Evolutionary conservation across 1,140 invertebrate genomes (phyloP).

Genomic region (Stenopsyche tienmushanensis): DNA sequence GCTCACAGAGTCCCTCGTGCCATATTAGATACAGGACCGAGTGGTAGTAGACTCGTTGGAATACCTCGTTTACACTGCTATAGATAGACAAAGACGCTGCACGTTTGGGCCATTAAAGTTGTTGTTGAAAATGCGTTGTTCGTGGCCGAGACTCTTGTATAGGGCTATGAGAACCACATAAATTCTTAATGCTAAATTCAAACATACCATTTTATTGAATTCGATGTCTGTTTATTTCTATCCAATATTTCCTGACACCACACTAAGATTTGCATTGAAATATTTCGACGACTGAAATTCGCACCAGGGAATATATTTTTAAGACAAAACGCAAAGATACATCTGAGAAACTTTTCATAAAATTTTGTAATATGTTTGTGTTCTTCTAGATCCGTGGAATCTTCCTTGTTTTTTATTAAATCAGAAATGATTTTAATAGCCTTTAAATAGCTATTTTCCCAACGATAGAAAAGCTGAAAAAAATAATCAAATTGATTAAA

Average conservation of each 20-base stretch:
- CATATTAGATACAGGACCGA: no score
- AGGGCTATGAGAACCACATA: no score
- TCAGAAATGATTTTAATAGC: background rate
- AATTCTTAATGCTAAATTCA: no score
- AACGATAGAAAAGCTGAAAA: slow-evolving; percentile 31
- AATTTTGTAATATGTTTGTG: slow-evolving; percentile 40
- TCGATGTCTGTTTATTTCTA: background rate
- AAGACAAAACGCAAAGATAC: slow-evolving; percentile 58
- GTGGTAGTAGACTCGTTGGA: no score
- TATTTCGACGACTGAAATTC: slow-evolving; percentile 68
- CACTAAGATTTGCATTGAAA: slow-evolving; percentile 60
- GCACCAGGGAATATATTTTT: slow-evolving; percentile 64
- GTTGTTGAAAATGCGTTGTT: no score
- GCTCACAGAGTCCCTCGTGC: no score
- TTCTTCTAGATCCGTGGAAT: slow-evolving; percentile 22
- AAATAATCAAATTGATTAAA: slow-evolving; percentile 1
- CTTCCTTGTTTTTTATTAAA: slow-evolving; percentile 19
- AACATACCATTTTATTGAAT: background rate
- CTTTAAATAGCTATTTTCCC: slow-evolving; percentile 33
- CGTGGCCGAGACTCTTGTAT: no score
- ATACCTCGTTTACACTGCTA: no score
- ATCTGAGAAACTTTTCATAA: slow-evolving; percentile 48
- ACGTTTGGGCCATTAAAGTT: no score
- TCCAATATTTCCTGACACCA: background rate
- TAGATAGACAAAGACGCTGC: no score